Evolutionary conservation across 2,797 vertebrate genomes (phyloP).

Genomic region (Schizothorax lantsangensis): DNA sequence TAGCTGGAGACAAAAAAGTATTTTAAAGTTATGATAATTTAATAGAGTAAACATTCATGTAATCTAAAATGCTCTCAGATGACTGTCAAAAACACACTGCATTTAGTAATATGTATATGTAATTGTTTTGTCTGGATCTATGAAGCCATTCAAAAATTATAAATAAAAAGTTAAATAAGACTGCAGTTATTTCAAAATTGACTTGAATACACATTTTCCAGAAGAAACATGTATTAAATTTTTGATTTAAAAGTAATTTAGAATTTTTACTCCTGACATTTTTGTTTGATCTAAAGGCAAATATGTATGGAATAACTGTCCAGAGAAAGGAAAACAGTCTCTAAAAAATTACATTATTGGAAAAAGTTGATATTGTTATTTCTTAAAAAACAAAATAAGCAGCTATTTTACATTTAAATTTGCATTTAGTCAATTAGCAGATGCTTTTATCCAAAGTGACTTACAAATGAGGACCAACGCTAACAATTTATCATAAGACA

Average conservation of each 20-base stretch:
- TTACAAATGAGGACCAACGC: slow-evolving; percentile 7
- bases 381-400: not conserved
- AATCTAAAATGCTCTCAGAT: not conserved
- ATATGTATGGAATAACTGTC: not conserved
- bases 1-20: not conserved
- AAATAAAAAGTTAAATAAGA: not conserved
- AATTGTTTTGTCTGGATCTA: not conserved
- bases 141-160: not conserved
- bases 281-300: not conserved
- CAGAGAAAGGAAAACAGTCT: not conserved
- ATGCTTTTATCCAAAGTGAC: slow-evolving; percentile 5
- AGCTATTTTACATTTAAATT: not conserved
- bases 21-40: not conserved
- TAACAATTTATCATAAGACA: not conserved
- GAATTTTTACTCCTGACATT: not conserved
- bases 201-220: not conserved
- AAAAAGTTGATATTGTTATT: not conserved
- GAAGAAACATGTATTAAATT: not conserved
- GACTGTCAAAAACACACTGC: not conserved
- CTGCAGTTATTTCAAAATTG: not conserved
- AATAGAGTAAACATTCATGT: not conserved
- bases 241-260: not conserved
- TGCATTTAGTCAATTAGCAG: not conserved
- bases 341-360: not conserved
- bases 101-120: not conserved